phyloP scores from a whole-genome alignment of 2,113 vertebrate species.

The Grus americana region DNA sequence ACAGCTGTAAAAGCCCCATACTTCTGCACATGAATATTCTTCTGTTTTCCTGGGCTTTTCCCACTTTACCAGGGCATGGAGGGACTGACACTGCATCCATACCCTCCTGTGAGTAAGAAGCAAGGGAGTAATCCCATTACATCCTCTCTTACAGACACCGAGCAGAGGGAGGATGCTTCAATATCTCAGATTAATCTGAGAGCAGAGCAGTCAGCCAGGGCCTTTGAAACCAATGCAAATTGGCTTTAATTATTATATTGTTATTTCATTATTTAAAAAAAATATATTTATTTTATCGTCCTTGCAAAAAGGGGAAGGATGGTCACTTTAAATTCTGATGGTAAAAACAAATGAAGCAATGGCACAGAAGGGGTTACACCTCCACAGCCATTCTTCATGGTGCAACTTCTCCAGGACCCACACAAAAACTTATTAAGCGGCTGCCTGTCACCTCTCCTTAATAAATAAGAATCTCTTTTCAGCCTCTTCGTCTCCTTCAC shows the following conservation, averaged over 20 bases:
- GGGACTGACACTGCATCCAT: accelerated
- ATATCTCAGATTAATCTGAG: background rate
- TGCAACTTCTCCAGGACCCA: constrained; percentile 55
- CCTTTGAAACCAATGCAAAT: background rate
- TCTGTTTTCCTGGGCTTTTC: background rate
- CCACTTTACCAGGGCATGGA: accelerated
- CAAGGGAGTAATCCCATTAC: accelerated
- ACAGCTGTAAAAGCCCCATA: background rate
- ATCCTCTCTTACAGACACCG: background rate
- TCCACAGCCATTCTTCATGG: constrained; percentile 48
- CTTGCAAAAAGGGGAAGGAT: background rate
- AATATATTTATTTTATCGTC: background rate
- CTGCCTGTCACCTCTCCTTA: constrained; percentile 94
- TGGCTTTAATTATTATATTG: no score
- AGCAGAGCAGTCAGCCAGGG: accelerated
- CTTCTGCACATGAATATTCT: background rate
- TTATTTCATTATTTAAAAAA: background rate
- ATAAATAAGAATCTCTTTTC: constrained; percentile 98
- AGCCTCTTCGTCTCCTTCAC: constrained; percentile 79
- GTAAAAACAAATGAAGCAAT: accelerated
- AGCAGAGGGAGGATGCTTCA: background rate
- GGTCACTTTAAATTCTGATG: background rate
- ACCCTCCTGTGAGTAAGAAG: background rate
- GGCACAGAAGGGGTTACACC: constrained; percentile 53
- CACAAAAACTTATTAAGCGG: constrained; percentile 89